Base-by-base conservation (phyloP, 2,888 invertebrate genomes). In the Callyntrura sp. region DNA sequence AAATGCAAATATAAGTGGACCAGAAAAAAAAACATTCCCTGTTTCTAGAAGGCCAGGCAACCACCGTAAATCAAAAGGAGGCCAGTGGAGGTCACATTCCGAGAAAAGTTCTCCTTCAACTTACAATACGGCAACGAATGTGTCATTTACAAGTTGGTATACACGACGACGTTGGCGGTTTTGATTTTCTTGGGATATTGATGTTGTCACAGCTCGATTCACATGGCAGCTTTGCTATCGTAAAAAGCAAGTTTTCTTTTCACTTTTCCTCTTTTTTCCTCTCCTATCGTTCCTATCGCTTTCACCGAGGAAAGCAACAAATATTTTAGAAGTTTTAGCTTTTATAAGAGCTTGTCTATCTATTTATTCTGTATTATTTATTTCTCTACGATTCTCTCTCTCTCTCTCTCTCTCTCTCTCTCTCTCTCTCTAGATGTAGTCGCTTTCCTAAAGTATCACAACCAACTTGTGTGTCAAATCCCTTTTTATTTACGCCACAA, bases 191-290 rank as follows among this genome's bases (percentile, higher is more conserved):
- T 6, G 51, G 20, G 28, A 45, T 35, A 55, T 43, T 81, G 81
- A 81, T 81, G 60, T 60, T 76, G 85, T 76, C 85, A 85, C 85
- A 73, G 48, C 76, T 62, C 60, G 62, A 85, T 85, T 85, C 85
- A 57, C 76, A 85, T 76, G 55, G 57, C 43, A 76, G 60, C 35
- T 73, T 20, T 43, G 1, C 43, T 57, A 76, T 25, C 85, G 57
- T 73, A 85, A 85, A 48, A 78, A 55, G 11, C 25, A 28, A 62
- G 20, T 81, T 81, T 78, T 14, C 55, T 11, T 0, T 8, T 11
- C 35, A 62, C 43, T 81, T 81, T 78, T 14, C 55, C 2, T 0
- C 17, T 11, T 35, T 70, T 3, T 60, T 20, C 1, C 23, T 73
- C 45, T 73, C 45, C 20, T 73, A 20, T 11, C 35, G 35, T 60